Base-by-base conservation (phyloP, 1,140 invertebrate genomes). In the Lepeophtheirus salmonis region DNA sequence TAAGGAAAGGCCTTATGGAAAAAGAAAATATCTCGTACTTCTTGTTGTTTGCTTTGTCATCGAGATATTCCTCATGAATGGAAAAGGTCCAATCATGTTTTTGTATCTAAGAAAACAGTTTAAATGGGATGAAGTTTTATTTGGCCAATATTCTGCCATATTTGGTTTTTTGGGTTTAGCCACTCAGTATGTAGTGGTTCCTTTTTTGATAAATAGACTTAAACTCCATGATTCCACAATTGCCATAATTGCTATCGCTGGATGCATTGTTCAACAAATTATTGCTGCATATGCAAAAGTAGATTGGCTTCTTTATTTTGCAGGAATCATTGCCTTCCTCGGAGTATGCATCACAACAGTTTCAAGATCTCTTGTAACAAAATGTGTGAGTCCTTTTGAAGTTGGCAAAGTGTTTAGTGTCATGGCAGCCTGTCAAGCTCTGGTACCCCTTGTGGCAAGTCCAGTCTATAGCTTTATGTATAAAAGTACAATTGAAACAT, bases 311-410 rank as follows among this genome's bases (percentile, higher is more conserved):
- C 30, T 60, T 16, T 60, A 56, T 21, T 10, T 60, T 21, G 57
- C 12, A 3, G 57, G 57, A 16, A 3, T 60, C 2, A 50, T 60
- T 50, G 30, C 30, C 3, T 60, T 60, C 49, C 48, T 60, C 16
- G 49, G 57, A 24, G 21, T 20, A 17, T 17, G 23, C 57, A 60
- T 52, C 12, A 50, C 57, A 2, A 50, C 30, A 17, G 20, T 50
- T 14, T 57, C 1, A 12, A 49, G 59, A 18, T 61, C 59, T 25
- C 25, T 61, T n/a, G 51, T 61, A 1, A 61, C 59, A n/a, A 61
- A 61, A 61, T 53, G 49, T 53, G 59, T 61, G 13, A 50, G 59
- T 10, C 59, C 59, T 2, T 54, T 61, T n/a, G 59, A 61, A 25
- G 59, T 61, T 12, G 59, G 59, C n/a, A 53, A 52, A 50, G 59